Evolutionary conservation across 2,113 vertebrate species (phyloP), one percentile per base, ranked within the genome.

Genomic region (Leiothrix lutea): DNA sequence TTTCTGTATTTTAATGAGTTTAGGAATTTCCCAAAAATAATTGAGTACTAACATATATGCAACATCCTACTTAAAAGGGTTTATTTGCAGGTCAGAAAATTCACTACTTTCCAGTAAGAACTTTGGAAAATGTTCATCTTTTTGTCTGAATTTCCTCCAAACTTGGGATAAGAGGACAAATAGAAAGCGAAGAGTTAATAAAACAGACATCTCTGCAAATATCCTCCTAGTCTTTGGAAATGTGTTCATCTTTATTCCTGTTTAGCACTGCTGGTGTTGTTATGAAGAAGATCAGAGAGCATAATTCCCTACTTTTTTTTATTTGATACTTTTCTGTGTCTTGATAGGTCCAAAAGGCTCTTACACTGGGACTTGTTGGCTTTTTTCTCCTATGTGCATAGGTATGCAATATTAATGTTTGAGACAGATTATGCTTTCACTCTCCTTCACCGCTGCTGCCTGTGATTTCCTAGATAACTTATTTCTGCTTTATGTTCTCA

Each of bases 331-430:
- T 78, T 78, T 11, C 14, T 0, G 1, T 23, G 14, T 60, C 35
- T 51, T 65, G 33, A n/a, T 3, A 45, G 23, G 35, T 29, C 33
- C 24, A 51, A 64, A 54, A 75, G 19, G 11, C 38, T 75, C 58
- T 56, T 56, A 36, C 4, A 11, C 0, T 45, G n/a, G 24, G 8
- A 65, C 9, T 69, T 38, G 8, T 7, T 40, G 42, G 0, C 7
- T 53, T n/a, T 83, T 64, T 40, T 8, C 13, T 31, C 25, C 5
- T 40, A 4, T 50, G 5, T 29, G 31, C 8, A 51, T 42, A 11
- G 4, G 3, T 70, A 33, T 70, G 14, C 21, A 14, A 3, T 80
- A 22, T 20, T 66, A 31, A 9, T 69, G 53, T 53, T 31, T 64
- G 33, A 79, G 17, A 61, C 14, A 54, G 35, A 24, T 35, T 40